These are phyloP conservation scores for Heliconius erato DNA, from an alignment of 2,888 invertebrate species.

Conservation along the genomic window DNA sequence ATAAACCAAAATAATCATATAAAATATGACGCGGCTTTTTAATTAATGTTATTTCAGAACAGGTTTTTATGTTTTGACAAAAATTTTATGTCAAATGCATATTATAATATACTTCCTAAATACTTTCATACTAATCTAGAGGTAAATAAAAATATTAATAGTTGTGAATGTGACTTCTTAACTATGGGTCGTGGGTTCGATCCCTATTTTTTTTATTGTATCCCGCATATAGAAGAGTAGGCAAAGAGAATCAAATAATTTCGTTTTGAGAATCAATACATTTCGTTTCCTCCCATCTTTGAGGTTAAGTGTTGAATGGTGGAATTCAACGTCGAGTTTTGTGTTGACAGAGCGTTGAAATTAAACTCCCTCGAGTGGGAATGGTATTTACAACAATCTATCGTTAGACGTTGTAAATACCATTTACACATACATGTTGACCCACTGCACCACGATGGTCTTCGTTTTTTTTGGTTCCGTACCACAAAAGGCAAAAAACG, in stretches of 20 bases:
- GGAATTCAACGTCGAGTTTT: not conserved
- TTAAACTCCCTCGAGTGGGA: too few relatives aligned
- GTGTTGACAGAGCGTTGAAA: too few relatives aligned
- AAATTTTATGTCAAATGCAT: not conserved
- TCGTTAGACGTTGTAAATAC: not conserved
- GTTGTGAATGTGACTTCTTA: not conserved
- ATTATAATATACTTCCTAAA: not conserved
- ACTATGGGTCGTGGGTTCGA: not conserved
- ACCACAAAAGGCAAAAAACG: too few relatives aligned
- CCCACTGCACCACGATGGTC: not conserved
- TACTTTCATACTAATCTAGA: not conserved
- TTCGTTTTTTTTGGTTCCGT: too few relatives aligned
- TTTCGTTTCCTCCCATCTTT: not conserved
- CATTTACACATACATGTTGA: too few relatives aligned
- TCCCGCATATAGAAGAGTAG: too few relatives aligned
- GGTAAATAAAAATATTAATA: not conserved
- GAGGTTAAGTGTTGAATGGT: not conserved
- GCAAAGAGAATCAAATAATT: too few relatives aligned
- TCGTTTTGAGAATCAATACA: too few relatives aligned
- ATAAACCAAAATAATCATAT: not conserved
- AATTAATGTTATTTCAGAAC: conserved; percentile 21
- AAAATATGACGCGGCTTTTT: conserved; percentile 19
- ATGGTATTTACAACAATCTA: too few relatives aligned
- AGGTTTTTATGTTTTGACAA: not conserved
- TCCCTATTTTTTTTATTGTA: not conserved